These are phyloP conservation scores for Falco punctatus DNA, from an alignment of 2,113 vertebrate genomes.

Conservation along the genomic window DNA sequence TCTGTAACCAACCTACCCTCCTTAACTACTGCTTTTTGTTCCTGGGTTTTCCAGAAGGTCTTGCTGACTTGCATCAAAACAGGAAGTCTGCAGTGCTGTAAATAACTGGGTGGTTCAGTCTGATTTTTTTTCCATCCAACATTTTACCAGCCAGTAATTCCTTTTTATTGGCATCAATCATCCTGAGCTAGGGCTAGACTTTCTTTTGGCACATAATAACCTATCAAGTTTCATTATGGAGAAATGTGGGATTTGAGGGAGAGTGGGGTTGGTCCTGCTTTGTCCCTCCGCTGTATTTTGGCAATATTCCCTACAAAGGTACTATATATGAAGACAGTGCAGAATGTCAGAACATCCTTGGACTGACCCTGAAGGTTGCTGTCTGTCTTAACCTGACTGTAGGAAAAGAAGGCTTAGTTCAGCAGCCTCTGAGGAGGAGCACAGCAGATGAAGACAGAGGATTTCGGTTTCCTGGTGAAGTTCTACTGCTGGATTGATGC, in stretches of 20 bases:
- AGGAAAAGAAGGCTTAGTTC: neutral
- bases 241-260: neutral
- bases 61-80: conserved; percentile 47
- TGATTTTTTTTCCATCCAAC: neutral
- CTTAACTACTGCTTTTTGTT: conserved; percentile 39
- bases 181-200: neutral
- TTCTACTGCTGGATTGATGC: neutral
- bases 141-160: neutral
- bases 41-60: conserved; percentile 30
- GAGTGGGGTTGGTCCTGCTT: neutral
- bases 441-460: neutral
- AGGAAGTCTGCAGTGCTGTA: conserved; percentile 51
- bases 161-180: neutral
- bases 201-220: neutral
- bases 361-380: neutral
- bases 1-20: conserved; percentile 15
- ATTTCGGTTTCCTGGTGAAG: neutral
- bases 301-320: neutral
- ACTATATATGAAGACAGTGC: neutral
- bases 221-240: neutral
- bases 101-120: conserved; percentile 25
- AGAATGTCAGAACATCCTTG: neutral
- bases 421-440: neutral
- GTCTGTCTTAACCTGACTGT: neutral
- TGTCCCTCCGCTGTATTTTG: neutral